A percentile compares a stretch with the other conserved stretches of the same genome.
Conservation (phyloP, 2,797 vertebrate species). For the Rhinichthys osculus region DNA sequence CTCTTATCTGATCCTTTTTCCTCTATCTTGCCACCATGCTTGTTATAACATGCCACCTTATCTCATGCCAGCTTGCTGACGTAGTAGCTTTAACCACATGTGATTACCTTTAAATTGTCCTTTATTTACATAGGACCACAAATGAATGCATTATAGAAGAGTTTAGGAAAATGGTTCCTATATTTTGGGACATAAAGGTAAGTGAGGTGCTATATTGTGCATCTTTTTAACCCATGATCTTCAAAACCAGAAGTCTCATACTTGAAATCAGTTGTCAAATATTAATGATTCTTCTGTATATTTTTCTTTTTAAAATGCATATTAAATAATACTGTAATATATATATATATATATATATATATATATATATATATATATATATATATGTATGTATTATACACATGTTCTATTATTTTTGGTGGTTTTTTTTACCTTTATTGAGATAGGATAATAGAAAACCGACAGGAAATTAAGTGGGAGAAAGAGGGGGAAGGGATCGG, state of each 20-base stretch:
- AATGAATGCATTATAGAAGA: background rate
- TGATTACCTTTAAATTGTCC: background rate
- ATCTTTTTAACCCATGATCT: background rate
- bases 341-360: no score
- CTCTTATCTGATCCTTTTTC: slow-evolving; percentile 6
- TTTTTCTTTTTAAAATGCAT: background rate
- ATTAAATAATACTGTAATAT: background rate
- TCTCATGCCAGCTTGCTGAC: background rate
- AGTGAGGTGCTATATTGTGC: background rate
- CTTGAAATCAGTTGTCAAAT: background rate
- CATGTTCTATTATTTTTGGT: no score
- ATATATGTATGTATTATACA: no score
- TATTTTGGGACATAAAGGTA: background rate
- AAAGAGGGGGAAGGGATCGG: no score
- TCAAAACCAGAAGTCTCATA: background rate
- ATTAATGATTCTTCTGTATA: background rate
- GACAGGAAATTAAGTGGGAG: no score
- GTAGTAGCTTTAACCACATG: background rate
- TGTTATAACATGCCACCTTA: slow-evolving; percentile 29
- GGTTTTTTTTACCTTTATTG: background rate
- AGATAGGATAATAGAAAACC: background rate
- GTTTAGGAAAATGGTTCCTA: background rate
- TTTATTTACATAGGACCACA: background rate
- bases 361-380: no score
- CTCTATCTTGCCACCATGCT: background rate